Evolutionary conservation across 2,888 invertebrate species (phyloP).

Genomic region (Philaethria dido): DNA sequence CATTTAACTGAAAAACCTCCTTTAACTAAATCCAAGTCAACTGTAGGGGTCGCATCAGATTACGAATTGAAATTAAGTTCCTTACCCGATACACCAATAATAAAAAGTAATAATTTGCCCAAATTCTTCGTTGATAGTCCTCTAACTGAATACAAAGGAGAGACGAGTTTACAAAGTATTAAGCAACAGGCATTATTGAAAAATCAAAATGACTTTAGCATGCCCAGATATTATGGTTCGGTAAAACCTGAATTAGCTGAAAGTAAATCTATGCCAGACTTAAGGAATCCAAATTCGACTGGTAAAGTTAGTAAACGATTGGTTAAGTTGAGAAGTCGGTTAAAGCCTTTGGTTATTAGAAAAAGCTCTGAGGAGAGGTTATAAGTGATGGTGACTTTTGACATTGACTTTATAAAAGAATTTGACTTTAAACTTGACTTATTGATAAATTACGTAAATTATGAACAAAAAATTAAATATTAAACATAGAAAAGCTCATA

Average conservation of each 20-base stretch:
- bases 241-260: slow-evolving; percentile 62
- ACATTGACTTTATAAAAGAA: not conserved
- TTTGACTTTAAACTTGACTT: not conserved
- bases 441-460: too few relatives aligned
- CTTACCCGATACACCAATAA: slow-evolving; percentile 77
- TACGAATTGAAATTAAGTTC: slow-evolving; percentile 67
- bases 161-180: slow-evolving; percentile 74
- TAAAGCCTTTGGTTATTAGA: slow-evolving; percentile 77
- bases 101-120: slow-evolving; percentile 75
- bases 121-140: slow-evolving; percentile 77
- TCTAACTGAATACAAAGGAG: slow-evolving; percentile 69
- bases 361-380: slow-evolving; percentile 75
- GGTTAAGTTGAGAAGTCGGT: slow-evolving; percentile 70
- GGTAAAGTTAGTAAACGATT: slow-evolving; percentile 74
- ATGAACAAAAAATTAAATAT: too few relatives aligned
- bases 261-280: slow-evolving; percentile 80
- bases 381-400: slow-evolving; percentile 43
- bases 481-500: too few relatives aligned
- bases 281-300: slow-evolving; percentile 61
- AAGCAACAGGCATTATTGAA: slow-evolving; percentile 80
- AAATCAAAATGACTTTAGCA: slow-evolving; percentile 82
- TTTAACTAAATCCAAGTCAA: slow-evolving; percentile 71
- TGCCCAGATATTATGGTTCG: slow-evolving; percentile 85
- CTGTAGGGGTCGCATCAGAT: slow-evolving; percentile 68
- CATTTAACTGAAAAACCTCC: slow-evolving; percentile 72